Conservation (phyloP, 2,797 vertebrate species). For the Amniataba percoides region DNA sequence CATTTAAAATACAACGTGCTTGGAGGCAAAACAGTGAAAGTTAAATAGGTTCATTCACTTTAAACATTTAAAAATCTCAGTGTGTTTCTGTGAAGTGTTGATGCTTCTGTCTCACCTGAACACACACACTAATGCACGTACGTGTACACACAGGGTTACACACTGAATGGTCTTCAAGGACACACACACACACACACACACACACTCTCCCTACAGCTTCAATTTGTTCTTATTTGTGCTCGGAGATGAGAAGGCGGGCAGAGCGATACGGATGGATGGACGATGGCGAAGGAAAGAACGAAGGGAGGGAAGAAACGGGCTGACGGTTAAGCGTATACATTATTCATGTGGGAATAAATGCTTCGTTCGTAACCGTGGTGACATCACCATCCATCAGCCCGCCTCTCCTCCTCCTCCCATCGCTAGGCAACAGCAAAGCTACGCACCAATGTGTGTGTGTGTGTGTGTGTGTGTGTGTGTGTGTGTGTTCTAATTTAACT, state of each 20-base stretch:
- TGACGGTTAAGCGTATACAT: constrained; percentile 61
- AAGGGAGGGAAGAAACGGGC: constrained; percentile 34
- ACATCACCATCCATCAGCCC: constrained; percentile 72
- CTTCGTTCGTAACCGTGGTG: constrained; percentile 47
- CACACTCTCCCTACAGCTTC: constrained; percentile 39
- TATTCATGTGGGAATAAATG: constrained; percentile 70
- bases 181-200: neutral
- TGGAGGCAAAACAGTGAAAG: neutral
- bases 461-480: neutral
- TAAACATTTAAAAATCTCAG: constrained; percentile 1
- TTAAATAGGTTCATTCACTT: neutral
- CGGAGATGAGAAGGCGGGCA: constrained; percentile 59
- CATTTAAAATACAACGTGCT: neutral
- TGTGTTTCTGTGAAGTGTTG: neutral
- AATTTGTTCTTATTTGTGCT: constrained; percentile 74
- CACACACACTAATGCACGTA: constrained; percentile 1
- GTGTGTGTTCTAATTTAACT: constrained; percentile 16
- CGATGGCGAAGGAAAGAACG: constrained; percentile 7
- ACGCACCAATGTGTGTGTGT: constrained; percentile 10
- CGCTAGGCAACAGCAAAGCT: neutral
- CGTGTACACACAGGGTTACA: neutral
- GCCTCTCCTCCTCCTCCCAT: constrained; percentile 13
- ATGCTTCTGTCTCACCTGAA: neutral
- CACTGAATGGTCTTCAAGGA: neutral
- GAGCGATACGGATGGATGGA: constrained; percentile 63